Base-by-base conservation (phyloP, 2,113 vertebrate genomes). In the Bos javanicus region DNA sequence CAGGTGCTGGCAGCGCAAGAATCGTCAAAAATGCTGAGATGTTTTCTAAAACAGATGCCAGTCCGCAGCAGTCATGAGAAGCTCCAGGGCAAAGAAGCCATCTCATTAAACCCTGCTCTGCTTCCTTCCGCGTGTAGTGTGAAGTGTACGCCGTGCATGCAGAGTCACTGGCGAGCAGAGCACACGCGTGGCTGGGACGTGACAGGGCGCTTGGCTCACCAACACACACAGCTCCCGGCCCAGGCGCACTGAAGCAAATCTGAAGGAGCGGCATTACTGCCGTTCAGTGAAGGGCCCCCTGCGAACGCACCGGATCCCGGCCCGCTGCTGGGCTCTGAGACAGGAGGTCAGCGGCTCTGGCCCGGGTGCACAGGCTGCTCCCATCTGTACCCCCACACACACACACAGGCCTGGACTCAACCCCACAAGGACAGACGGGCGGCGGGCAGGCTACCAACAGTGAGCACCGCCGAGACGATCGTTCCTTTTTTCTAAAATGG, bases 351-450 rank as follows among this genome's bases (percentile, higher is more conserved):
- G 14, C 0, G 2, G 78, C 46, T 33, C 46, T 5, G 2, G 26
- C 46, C 26, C 11, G 5, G 26, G 19, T 3, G 28, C 23, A 28
- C 33, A 21, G 12, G 12, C 54, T 14, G 78, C 80, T 52, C 26
- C 64, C 60, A 4, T 28, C 85, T 39, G n/a, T 19, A 71, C n/a
- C 71, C 21, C 21, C 2, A 2, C 48, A 25, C 67, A 4, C 0
- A 21, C 2, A 28, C 43, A 16, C 13, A 60, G 5, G 0, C 4
- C 6, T 0, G 1, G 50, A 17, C 87, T 7, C 17, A 33, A 25
- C 10, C 1, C 1, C 43, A 26, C 1, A 0, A 19, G 23, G 25
- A 33, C 56, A 0, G 5, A 16, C 0, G 0, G 46, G 17, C 2
- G 2, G 43, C 1, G 7, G 52, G 46, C 16, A 3, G 56, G 26